phyloP scores from a whole-genome alignment of 2,797 vertebrate species.

The Bovichtus variegatus region DNA sequence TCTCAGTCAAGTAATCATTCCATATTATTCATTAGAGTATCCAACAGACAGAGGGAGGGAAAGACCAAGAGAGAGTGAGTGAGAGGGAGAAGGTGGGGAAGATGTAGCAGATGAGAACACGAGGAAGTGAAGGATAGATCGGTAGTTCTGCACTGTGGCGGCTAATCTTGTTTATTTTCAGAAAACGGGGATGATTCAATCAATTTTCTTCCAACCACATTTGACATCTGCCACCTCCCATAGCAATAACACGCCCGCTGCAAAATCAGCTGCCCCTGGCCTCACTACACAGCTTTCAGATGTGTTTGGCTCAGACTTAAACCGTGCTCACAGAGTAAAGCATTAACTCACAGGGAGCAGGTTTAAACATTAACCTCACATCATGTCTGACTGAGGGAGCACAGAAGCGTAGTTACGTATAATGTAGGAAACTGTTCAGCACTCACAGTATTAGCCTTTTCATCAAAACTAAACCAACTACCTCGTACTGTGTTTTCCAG shows the following conservation, averaged over 20 bases:
- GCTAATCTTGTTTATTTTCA: slow-evolving; percentile 36
- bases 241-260: slow-evolving; percentile 10
- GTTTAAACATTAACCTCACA: slow-evolving; percentile 86
- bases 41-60: slow-evolving; percentile 30
- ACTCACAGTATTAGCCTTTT: slow-evolving; percentile 30
- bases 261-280: neutral
- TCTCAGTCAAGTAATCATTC: slow-evolving; percentile 68
- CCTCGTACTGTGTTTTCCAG: slow-evolving; percentile 88
- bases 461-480: slow-evolving; percentile 60
- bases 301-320: slow-evolving; percentile 46
- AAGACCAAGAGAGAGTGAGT: slow-evolving; percentile 11
- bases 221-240: slow-evolving; percentile 10
- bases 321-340: slow-evolving; percentile 70
- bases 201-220: slow-evolving; percentile 2
- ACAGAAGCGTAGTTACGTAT: slow-evolving; percentile 56
- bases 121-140: slow-evolving; percentile 30
- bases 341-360: slow-evolving; percentile 81
- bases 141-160: slow-evolving; percentile 17
- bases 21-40: slow-evolving; percentile 70
- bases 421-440: slow-evolving; percentile 51
- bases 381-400: slow-evolving; percentile 72
- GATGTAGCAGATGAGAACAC: slow-evolving; percentile 22
- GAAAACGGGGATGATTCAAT: neutral
- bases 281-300: slow-evolving; percentile 11
- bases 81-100: slow-evolving; percentile 31